Base-by-base conservation (phyloP, 64 coral and sea anemone species). In the Porites lutea region DNA sequence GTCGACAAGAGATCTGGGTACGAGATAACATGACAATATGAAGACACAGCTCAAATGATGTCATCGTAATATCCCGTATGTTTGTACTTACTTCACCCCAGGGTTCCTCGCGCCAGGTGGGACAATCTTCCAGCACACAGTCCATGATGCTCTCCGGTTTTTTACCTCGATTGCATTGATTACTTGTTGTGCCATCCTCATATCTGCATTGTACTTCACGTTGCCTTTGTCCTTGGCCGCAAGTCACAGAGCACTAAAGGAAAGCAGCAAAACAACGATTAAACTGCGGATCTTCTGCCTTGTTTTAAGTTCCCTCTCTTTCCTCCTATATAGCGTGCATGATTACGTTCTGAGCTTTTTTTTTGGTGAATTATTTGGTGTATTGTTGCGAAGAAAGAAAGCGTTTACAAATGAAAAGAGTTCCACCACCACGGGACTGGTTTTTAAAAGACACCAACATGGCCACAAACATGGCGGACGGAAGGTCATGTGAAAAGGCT, bases 181-280 rank as follows among this genome's bases (percentile, higher is more conserved):
- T 84, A 12, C 81, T 84, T 3, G 8, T 69, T 3, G 18, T 50
- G 18, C 77, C 84, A 8, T 88, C 66, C 58, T 68, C 58, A 37
- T 65, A 55, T n/a, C 53, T 79, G 60, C 94, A 95, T 3, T 59
- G 52, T 9, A 95, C 82, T 19, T 66, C 10, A 15, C 94, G 82
- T 57, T 52, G 65, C 11, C 72, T 76, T 53, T 77, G 60, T 11
- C 94, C 93, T 74, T 74, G 71, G 23, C 93, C 93, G 75, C 93
- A 95, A 13, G 80, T 87, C 15, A 91, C 88, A 71, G 93, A 95
- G 60, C 93, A 95, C 93, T 95, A 14, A 79, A 90, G 63, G n/a
- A 1, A 87, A 37, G 14, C 50, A 12, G 9, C 16, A 64, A 8
- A 13, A 57, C 12, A 57, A 7, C 5, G 5, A 9, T 57, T 57